Conservation (phyloP, 2,888 invertebrate species). For the Acanthosoma haemorrhoidale region DNA sequence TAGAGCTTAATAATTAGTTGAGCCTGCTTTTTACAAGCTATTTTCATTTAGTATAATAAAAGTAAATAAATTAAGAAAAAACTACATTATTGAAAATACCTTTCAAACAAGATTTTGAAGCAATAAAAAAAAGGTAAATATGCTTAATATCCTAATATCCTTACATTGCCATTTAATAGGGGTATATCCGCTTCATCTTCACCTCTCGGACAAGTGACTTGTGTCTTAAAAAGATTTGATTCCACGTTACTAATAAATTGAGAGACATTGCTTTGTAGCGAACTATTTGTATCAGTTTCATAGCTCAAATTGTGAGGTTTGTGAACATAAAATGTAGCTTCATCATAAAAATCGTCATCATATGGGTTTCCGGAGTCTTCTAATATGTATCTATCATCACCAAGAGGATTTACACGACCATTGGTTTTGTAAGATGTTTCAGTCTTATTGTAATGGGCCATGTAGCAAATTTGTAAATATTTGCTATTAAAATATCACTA, state of each 20-base stretch:
- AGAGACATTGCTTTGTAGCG: conserved; percentile 10
- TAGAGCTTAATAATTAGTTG: too few species aligned
- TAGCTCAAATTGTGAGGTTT: conserved; percentile 18
- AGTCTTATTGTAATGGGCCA: conserved; percentile 20
- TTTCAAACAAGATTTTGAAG: too few species aligned
- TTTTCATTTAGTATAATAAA: too few species aligned
- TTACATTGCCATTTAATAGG: conserved; percentile 37
- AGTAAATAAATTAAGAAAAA: too few species aligned
- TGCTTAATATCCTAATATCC: conserved; percentile 7
- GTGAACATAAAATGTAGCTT: conserved; percentile 30
- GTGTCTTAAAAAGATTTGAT: conserved; percentile 25
- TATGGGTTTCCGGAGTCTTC: conserved; percentile 19
- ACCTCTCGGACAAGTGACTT: background rate
- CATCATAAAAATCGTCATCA: conserved; percentile 26
- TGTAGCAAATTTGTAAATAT: conserved; percentile 6
- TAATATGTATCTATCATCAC: conserved; percentile 26
- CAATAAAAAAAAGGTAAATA: background rate
- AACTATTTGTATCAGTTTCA: conserved; percentile 23
- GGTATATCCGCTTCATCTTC: conserved; percentile 39
- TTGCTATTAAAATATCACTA: too few species aligned
- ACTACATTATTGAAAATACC: too few species aligned
- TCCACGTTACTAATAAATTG: conserved; percentile 27
- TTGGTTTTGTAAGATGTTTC: conserved; percentile 19
- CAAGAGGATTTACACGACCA: conserved; percentile 28
- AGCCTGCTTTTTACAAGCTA: too few species aligned